These are phyloP conservation scores for Malurus melanocephalus DNA, from an alignment of 2,113 vertebrate genomes.

Conservation along the genomic window DNA sequence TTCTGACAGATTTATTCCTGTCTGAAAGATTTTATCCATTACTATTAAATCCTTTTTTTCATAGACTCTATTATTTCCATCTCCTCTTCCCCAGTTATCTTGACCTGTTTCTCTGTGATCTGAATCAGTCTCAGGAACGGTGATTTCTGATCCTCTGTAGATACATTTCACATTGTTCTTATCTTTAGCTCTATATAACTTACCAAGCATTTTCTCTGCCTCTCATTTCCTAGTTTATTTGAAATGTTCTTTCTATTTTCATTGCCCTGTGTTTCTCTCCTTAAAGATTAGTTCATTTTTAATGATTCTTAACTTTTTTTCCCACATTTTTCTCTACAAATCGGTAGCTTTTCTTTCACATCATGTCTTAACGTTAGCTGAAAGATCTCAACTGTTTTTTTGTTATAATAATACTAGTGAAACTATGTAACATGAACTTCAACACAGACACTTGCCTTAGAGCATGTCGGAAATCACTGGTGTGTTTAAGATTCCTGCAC, in stretches of 20 bases:
- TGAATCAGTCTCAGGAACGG: background rate
- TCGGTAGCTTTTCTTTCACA: background rate
- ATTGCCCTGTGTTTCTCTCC: accelerated
- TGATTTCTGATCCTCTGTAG: background rate
- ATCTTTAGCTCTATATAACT: background rate
- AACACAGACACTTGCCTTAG: background rate
- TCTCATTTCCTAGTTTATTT: background rate
- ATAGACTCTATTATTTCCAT: background rate
- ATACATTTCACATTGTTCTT: background rate
- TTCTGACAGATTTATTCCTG: background rate
- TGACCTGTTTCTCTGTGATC: background rate
- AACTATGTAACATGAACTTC: background rate
- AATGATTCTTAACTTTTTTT: background rate
- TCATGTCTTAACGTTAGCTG: background rate
- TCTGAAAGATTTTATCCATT: background rate
- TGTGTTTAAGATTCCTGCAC: background rate
- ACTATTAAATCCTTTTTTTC: background rate
- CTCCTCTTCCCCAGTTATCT: background rate
- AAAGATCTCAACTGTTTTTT: background rate
- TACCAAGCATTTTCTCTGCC: background rate
- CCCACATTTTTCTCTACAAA: background rate
- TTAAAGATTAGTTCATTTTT: background rate
- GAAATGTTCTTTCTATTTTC: background rate
- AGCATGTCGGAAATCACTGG: background rate
- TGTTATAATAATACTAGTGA: background rate